Evolutionary conservation across 2,888 invertebrate species (phyloP).

Genomic region (Cremastinae sp.): DNA sequence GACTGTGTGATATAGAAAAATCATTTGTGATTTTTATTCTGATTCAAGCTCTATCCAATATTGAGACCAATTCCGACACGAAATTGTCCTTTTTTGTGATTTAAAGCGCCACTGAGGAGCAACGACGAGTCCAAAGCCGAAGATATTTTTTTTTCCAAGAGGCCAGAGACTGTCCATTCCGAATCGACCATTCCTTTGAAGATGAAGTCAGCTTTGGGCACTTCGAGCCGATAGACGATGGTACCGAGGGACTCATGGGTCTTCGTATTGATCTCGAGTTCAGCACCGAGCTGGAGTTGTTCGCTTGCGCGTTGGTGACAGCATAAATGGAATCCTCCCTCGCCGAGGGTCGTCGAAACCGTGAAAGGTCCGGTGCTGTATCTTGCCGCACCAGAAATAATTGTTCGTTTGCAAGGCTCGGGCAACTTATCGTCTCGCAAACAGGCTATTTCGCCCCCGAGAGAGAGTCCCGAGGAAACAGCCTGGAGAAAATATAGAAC

Average conservation of each 20-base stretch:
- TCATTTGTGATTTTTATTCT: not conserved
- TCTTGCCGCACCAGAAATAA: slow-evolving; percentile 75
- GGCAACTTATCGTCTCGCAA: slow-evolving; percentile 67
- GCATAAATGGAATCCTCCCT: slow-evolving; percentile 81
- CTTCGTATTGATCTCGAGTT: slow-evolving; percentile 84
- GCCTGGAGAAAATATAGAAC: slow-evolving; percentile 75
- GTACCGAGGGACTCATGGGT: slow-evolving; percentile 83
- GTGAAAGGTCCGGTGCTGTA: slow-evolving; percentile 84
- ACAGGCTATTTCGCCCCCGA: slow-evolving; percentile 75
- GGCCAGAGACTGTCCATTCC: slow-evolving; percentile 83
- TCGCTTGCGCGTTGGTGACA: slow-evolving; percentile 85
- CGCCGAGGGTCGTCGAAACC: slow-evolving; percentile 85
- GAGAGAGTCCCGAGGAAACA: slow-evolving; percentile 75
- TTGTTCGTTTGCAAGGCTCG: slow-evolving; percentile 66
- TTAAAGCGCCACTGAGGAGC: slow-evolving; percentile 84
- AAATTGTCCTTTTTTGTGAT: slow-evolving; percentile 84
- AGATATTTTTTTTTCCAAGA: slow-evolving; percentile 84
- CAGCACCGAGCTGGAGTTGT: slow-evolving; percentile 85
- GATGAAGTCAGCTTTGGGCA: slow-evolving; percentile 83
- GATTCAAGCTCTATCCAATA: slow-evolving; percentile 72
- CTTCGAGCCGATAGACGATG: slow-evolving; percentile 84
- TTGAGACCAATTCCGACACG: slow-evolving; percentile 85
- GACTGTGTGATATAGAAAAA: not conserved
- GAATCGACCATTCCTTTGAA: slow-evolving; percentile 84
- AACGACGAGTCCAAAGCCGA: slow-evolving; percentile 85